Conservation (phyloP, 1,140 invertebrate species). For the Micrasema longulum region DNA sequence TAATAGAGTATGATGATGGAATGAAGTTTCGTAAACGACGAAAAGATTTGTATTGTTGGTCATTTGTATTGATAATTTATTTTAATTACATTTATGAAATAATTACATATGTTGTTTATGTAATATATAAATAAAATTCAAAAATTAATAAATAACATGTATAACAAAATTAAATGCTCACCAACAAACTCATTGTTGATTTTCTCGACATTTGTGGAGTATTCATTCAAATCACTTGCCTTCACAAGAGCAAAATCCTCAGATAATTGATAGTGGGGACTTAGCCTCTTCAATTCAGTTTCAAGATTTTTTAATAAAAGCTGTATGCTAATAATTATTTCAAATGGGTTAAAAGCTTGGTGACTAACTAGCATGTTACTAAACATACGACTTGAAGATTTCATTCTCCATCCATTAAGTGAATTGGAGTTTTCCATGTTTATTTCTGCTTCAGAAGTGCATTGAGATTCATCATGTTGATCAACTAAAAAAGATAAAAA, state of each 20-base stretch:
- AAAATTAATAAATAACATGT: too few relatives aligned
- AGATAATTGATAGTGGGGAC: conserved; percentile 4
- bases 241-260: conserved; percentile 27
- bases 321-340: conserved; percentile 56
- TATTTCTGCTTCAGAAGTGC: too few relatives aligned
- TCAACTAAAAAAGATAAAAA: too few relatives aligned
- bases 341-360: conserved; percentile 34
- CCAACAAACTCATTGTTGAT: conserved; percentile 17
- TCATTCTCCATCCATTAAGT: background rate
- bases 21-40: too few relatives aligned
- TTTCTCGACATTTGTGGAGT: conserved; percentile 28
- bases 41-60: too few relatives aligned
- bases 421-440: background rate
- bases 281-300: conserved; percentile 61
- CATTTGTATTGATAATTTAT: too few relatives aligned
- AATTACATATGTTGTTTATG: too few relatives aligned
- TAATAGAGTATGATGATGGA: too few relatives aligned
- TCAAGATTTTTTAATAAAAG: conserved; percentile 67
- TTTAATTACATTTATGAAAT: too few relatives aligned
- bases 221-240: background rate
- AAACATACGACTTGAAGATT: conserved; percentile 16
- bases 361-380: conserved; percentile 37
- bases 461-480: too few relatives aligned
- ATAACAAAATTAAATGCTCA: too few relatives aligned
- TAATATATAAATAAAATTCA: too few relatives aligned